A percentile compares a stretch with the other conserved stretches of the same genome.
These are phyloP conservation scores for Vulpes vulpes DNA, from an alignment of 2,113 vertebrate genomes.

Conservation along the genomic window DNA sequence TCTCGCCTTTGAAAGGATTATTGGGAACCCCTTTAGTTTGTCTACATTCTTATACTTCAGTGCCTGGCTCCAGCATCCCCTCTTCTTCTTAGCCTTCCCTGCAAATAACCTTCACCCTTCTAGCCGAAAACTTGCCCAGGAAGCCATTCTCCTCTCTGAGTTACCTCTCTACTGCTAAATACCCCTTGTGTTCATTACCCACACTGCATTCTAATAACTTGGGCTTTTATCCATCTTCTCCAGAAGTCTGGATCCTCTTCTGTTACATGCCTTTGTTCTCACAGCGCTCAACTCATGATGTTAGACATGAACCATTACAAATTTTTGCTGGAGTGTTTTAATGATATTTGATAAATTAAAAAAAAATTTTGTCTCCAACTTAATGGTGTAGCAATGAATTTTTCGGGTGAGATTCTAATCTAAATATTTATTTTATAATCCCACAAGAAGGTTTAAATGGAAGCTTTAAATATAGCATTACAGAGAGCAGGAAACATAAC, in stretches of 20 bases:
- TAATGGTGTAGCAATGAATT: background rate
- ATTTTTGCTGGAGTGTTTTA: background rate
- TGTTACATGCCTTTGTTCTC: background rate
- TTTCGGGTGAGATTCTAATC: background rate
- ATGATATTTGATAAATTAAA: background rate
- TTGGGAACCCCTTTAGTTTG: background rate
- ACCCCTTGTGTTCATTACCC: background rate
- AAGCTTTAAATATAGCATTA: background rate
- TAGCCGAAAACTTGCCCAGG: background rate
- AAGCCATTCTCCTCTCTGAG: background rate
- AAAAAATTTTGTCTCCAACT: background rate
- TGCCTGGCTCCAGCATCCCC: background rate
- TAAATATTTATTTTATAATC: slow-evolving; percentile 1
- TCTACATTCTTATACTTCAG: background rate
- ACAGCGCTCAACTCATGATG: background rate
- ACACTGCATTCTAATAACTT: background rate
- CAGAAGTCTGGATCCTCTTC: background rate
- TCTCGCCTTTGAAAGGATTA: background rate
- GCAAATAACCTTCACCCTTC: background rate
- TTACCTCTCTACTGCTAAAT: background rate
- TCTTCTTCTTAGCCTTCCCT: slow-evolving; percentile 15
- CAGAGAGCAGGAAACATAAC: background rate
- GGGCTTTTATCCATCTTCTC: background rate
- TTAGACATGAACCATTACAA: background rate
- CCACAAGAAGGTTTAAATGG: background rate